Evolutionary conservation across 1,140 invertebrate genomes (phyloP).

Genomic region (Sycophila sp.): DNA sequence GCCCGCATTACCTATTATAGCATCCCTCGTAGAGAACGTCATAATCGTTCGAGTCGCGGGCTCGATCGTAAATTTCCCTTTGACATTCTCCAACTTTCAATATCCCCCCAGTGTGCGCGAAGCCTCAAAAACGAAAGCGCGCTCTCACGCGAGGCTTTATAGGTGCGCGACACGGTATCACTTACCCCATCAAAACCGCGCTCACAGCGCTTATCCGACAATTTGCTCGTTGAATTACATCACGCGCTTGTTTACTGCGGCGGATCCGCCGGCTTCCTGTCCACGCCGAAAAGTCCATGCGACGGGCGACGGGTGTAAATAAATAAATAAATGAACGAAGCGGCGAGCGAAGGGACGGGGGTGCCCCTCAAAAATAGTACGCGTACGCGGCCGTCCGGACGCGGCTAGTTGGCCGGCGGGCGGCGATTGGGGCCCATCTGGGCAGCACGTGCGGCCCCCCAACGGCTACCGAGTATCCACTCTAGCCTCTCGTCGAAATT

Average conservation of each 20-base stretch:
- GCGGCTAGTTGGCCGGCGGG: neutral
- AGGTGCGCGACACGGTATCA: slow-evolving; percentile 3
- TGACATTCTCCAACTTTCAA: too few species aligned
- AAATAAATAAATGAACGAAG: slow-evolving; percentile 1
- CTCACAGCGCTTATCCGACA: slow-evolving; percentile 5
- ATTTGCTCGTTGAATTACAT: slow-evolving; percentile 31
- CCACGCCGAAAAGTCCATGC: neutral
- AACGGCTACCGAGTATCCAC: neutral
- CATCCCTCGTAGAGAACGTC: too few species aligned
- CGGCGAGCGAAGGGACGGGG: neutral
- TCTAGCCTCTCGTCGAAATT: neutral
- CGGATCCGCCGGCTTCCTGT: too few species aligned
- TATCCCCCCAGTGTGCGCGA: neutral
- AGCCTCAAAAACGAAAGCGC: too few species aligned
- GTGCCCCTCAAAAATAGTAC: neutral
- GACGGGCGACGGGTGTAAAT: neutral
- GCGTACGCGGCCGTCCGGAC: neutral
- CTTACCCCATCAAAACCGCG: slow-evolving; percentile 16
- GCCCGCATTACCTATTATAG: too few species aligned
- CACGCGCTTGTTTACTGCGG: slow-evolving; percentile 6
- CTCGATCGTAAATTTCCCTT: too few species aligned
- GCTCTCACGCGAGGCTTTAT: too few species aligned
- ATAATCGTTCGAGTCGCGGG: too few species aligned
- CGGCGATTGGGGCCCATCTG: slow-evolving; percentile 17
- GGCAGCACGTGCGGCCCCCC: slow-evolving; percentile 12